Evolutionary conservation across 2,797 vertebrate genomes (phyloP).

Genomic region (Lithobates sylvaticus): DNA sequence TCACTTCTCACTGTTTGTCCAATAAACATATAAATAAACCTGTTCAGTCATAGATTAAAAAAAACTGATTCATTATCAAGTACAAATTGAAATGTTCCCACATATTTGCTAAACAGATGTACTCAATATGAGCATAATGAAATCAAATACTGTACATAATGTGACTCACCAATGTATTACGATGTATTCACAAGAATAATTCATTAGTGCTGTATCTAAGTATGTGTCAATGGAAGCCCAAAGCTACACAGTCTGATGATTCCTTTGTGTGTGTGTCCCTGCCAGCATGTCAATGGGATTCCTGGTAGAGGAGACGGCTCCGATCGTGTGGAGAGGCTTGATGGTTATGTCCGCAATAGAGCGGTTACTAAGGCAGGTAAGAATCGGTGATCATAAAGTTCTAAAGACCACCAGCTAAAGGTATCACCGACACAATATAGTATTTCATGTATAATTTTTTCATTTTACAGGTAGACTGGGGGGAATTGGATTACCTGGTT

Average conservation of each 20-base stretch:
- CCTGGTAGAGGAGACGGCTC: slow-evolving; percentile 88
- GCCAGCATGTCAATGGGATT: slow-evolving; percentile 98
- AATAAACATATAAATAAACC: slow-evolving; percentile 19
- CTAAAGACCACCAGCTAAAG: background rate
- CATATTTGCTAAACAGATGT: slow-evolving; percentile 27
- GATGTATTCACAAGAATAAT: slow-evolving; percentile 9
- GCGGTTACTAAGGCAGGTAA: slow-evolving; percentile 90
- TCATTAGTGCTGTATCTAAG: background rate
- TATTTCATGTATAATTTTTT: background rate
- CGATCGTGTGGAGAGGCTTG: slow-evolving; percentile 93
- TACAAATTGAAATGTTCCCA: background rate
- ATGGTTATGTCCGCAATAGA: slow-evolving; percentile 98
- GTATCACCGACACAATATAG: background rate
- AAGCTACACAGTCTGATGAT: background rate
- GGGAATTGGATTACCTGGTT: slow-evolving; percentile 90
- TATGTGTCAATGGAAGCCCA: background rate
- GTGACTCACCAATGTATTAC: slow-evolving; percentile 32
- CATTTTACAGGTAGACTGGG: slow-evolving; percentile 89
- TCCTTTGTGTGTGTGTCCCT: slow-evolving; percentile 55
- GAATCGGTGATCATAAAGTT: background rate
- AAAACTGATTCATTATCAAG: slow-evolving; percentile 12
- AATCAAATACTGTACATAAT: background rate
- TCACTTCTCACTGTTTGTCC: background rate
- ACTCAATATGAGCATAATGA: slow-evolving; percentile 2
- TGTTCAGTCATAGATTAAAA: background rate